These are phyloP conservation scores for Diarsia mendica DNA, from an alignment of 2,888 invertebrate species.

Conservation along the genomic window DNA sequence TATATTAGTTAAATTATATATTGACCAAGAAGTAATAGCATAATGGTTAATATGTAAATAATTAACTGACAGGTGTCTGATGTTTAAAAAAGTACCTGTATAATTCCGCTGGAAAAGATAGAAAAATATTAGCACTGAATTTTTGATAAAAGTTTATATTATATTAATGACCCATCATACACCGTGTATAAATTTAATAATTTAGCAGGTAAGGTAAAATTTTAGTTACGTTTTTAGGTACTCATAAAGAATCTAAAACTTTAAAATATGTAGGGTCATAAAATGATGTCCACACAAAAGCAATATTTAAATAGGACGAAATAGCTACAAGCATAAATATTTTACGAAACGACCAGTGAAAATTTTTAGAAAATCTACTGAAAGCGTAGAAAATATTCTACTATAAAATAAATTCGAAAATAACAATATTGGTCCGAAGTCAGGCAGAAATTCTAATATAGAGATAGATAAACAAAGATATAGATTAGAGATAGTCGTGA, in stretches of 20 bases:
- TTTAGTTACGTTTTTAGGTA: slow-evolving; percentile 14
- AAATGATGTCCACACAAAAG: slow-evolving; percentile 21
- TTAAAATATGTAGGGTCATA: slow-evolving; percentile 5
- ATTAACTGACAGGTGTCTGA: neutral
- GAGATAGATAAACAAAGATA: slow-evolving; percentile 52
- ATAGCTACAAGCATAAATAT: slow-evolving; percentile 49
- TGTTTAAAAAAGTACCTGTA: neutral
- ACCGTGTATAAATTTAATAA: slow-evolving; percentile 7
- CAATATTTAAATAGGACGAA: slow-evolving; percentile 23
- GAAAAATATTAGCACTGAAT: neutral
- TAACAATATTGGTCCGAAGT: slow-evolving; percentile 83
- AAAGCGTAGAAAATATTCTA: slow-evolving; percentile 76
- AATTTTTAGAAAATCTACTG: slow-evolving; percentile 67
- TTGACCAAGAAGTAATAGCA: neutral
- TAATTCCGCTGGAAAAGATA: neutral
- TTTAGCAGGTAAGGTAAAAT: slow-evolving; percentile 10
- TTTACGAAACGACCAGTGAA: slow-evolving; percentile 46
- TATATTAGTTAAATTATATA: neutral
- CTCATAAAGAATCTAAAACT: slow-evolving; percentile 17
- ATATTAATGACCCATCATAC: neutral
- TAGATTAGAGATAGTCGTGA: slow-evolving; percentile 35
- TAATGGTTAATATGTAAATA: neutral
- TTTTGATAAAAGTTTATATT: neutral
- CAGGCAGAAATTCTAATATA: slow-evolving; percentile 70
- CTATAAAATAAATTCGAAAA: slow-evolving; percentile 82